Percentiles rank a stretch among this genome's conserved stretches.
These are phyloP conservation scores for Julus scanicus DNA, from an alignment of 2,888 invertebrate genomes.

Conservation along the genomic window DNA sequence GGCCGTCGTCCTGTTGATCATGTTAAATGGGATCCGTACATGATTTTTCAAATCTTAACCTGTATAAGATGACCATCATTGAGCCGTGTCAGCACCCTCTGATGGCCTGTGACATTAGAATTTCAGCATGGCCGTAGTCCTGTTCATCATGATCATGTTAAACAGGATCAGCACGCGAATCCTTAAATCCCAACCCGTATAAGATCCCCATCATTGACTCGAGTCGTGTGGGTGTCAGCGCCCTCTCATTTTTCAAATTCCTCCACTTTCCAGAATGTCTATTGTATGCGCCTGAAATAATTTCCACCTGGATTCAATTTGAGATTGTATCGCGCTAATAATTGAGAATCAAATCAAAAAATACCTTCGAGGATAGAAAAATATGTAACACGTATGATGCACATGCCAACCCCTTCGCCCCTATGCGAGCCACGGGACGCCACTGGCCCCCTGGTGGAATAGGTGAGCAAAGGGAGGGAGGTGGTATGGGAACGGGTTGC, in stretches of 20 bases:
- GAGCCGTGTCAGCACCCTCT: too few relatives aligned
- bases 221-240: not conserved
- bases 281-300: constrained; percentile 7
- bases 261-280: not conserved
- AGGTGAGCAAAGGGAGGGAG: not conserved
- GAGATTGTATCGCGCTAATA: constrained; percentile 9
- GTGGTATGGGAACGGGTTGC: not conserved
- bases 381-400: not conserved
- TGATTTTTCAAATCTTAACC: too few relatives aligned
- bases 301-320: constrained; percentile 29
- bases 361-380: not conserved
- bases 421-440: not conserved
- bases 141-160: too few relatives aligned
- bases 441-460: not conserved
- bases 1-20: too few relatives aligned
- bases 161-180: not conserved
- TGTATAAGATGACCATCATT: too few relatives aligned
- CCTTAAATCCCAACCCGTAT: not conserved
- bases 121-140: not conserved
- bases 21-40: too few relatives aligned
- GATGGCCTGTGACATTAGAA: too few relatives aligned
- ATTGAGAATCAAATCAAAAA: constrained; percentile 36
- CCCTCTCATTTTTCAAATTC: not conserved
- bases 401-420: constrained; percentile 25
- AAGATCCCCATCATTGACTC: not conserved